phyloP scores from a whole-genome alignment of 1,140 invertebrate genomes.

The Solenopsis invicta region DNA sequence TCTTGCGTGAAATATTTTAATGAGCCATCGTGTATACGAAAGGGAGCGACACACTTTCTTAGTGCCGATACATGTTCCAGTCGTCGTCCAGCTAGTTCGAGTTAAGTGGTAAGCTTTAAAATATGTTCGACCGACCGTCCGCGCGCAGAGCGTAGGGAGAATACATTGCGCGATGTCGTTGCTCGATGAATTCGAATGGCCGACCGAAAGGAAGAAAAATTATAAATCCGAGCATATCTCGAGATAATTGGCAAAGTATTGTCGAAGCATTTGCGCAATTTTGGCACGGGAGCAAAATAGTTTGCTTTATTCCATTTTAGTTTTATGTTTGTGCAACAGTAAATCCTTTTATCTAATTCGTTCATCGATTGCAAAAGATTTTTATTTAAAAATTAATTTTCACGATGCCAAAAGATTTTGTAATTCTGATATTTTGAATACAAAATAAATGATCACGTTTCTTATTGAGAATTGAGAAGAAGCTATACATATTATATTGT shows the following conservation, averaged over 20 bases:
- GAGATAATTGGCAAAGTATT: background rate
- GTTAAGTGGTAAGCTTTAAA: conserved; percentile 81
- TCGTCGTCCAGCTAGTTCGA: conserved; percentile 66
- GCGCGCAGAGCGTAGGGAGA: background rate
- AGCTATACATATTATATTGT: background rate
- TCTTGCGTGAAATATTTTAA: conserved; percentile 69
- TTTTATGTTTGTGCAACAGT: background rate
- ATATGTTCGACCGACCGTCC: conserved; percentile 66
- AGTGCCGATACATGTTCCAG: conserved; percentile 11
- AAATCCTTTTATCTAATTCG: background rate
- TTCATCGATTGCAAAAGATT: background rate
- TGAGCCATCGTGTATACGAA: conserved; percentile 53
- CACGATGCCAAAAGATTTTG: background rate
- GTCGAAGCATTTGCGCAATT: background rate
- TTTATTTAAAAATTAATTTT: background rate
- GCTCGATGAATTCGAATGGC: conserved; percentile 11
- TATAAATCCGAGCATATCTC: background rate
- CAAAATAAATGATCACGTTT: background rate
- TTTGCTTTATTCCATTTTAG: background rate
- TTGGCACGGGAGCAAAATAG: background rate
- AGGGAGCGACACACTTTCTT: conserved; percentile 49
- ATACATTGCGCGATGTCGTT: background rate
- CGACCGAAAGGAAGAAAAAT: conserved; percentile 7
- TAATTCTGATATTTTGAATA: background rate
- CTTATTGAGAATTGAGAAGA: background rate